Evolutionary conservation across 2,888 invertebrate species (phyloP).

Genomic region (Nephrotoma flavescens): DNA sequence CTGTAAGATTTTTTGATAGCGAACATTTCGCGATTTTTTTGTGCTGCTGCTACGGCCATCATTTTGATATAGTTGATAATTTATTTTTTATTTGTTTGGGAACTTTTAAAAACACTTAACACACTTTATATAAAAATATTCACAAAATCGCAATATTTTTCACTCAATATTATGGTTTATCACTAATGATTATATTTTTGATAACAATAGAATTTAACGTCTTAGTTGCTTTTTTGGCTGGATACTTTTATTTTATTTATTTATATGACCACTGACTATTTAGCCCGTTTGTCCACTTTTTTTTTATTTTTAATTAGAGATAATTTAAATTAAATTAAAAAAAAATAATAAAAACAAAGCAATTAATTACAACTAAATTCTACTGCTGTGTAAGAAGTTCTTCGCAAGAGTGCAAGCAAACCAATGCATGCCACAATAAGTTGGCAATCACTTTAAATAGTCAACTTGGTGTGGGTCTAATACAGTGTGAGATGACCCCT

Average conservation of each 20-base stretch:
- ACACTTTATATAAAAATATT: neutral
- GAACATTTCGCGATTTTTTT: slow-evolving; percentile 92
- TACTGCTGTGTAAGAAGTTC: slow-evolving; percentile 16
- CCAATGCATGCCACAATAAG: slow-evolving; percentile 50
- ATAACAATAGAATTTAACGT: slow-evolving; percentile 1
- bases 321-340: slow-evolving; percentile 13
- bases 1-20: slow-evolving; percentile 95
- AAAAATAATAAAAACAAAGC: neutral
- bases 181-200: neutral
- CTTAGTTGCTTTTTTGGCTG: slow-evolving; percentile 2
- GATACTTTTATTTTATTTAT: slow-evolving; percentile 13
- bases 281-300: slow-evolving; percentile 36
- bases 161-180: neutral
- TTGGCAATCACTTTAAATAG: slow-evolving; percentile 51
- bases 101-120: slow-evolving; percentile 7
- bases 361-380: slow-evolving; percentile 6
- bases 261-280: slow-evolving; percentile 37
- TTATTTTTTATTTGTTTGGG: slow-evolving; percentile 3
- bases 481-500: slow-evolving; percentile 6
- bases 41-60: slow-evolving; percentile 84
- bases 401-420: slow-evolving; percentile 32
- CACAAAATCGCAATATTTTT: slow-evolving; percentile 1
- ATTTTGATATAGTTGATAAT: slow-evolving; percentile 26
- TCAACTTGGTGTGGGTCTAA: slow-evolving; percentile 15
- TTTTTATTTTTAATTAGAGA: slow-evolving; percentile 25